Conservation (phyloP, 1,140 invertebrate species). For the Coelopa frigida region DNA sequence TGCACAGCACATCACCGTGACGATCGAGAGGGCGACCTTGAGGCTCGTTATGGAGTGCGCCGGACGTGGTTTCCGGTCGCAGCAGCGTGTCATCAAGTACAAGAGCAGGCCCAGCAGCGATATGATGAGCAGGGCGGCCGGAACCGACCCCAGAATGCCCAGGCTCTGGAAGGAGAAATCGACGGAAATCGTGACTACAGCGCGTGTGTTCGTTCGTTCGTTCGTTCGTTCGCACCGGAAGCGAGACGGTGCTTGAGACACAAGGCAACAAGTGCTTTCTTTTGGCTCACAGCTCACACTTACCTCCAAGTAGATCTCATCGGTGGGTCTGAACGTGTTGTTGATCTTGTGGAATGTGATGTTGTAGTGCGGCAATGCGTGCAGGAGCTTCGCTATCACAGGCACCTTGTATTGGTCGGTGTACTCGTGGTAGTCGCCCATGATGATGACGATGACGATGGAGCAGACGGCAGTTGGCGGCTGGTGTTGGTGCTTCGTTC, state of each 20-base stretch:
- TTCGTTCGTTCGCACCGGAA: too few relatives aligned
- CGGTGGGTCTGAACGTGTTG: conserved; percentile 81
- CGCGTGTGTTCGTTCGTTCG: too few relatives aligned
- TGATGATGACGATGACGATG: too few relatives aligned
- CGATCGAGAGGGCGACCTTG: conserved; percentile 72
- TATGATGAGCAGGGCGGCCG: conserved; percentile 81
- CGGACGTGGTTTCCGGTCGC: conserved; percentile 80
- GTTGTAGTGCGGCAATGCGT: conserved; percentile 78
- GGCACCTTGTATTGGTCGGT: conserved; percentile 72
- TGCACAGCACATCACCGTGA: conserved; percentile 75
- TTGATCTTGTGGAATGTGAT: conserved; percentile 82
- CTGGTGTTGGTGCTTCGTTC: too few relatives aligned
- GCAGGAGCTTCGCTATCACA: conserved; percentile 74
- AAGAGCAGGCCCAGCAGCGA: conserved; percentile 80
- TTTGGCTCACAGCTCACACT: conserved; percentile 25
- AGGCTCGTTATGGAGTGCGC: conserved; percentile 76
- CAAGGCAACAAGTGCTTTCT: too few relatives aligned
- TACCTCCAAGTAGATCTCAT: conserved; percentile 85
- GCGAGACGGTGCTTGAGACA: too few relatives aligned
- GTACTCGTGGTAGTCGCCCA: conserved; percentile 41
- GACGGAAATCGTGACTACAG: conserved; percentile 3
- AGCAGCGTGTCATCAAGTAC: conserved; percentile 88
- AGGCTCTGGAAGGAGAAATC: conserved; percentile 65
- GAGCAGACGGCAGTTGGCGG: too few relatives aligned
- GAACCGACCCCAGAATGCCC: conserved; percentile 82